Evolutionary conservation across 2,797 vertebrate species (phyloP), one percentile per base, ranked within the genome.

Genomic region (Peromyscus eremicus): DNA sequence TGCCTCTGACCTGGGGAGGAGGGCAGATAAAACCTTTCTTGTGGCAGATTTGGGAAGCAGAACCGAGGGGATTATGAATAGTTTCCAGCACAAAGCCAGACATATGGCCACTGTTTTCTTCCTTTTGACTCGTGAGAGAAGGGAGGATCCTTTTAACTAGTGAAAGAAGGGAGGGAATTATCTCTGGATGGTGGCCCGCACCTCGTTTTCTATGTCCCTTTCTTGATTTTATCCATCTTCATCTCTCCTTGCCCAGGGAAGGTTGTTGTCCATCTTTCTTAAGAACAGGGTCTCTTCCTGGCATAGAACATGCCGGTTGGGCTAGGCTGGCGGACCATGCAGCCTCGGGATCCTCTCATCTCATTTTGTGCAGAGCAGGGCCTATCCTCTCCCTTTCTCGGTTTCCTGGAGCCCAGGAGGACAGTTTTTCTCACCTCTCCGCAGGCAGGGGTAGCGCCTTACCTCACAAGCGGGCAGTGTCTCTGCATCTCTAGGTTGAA

Each of bases 21-120:
- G 32, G 46, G 46, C 29, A 83, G 55, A 46, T 32, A n/a, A 71
- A 71, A 64, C 32, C 23, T 94, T 94, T 94, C 92, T 66, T 25
- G 27, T 40, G 80, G 90, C n/a, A 19, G 55, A 49, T 64, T 89
- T 83, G 82, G 90, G 71, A 81, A 55, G 79, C 75, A 92, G 94
- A 90, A 95, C 84, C 49, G 82, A 97, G 80, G 52, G 81, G 68
- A 49, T 79, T 89, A 34, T 66, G 87, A 88, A 77, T 49, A 95
- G 86, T 66, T 37, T 82, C 89, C 77, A 92, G 81, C 49, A 7
- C 32, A 16, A 57, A 29, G 83, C 89, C 90, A 80, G 94, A 82
- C 94, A 49, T 40, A 46, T 70, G 70, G 57, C 90, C 49, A 29
- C 73, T 89, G 3, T 94, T 83, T 87, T 94, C 89, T 93, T 57